These are phyloP conservation scores for Limnodromus scolopaceus DNA, from an alignment of 2,797 vertebrate genomes.

Conservation along the genomic window DNA sequence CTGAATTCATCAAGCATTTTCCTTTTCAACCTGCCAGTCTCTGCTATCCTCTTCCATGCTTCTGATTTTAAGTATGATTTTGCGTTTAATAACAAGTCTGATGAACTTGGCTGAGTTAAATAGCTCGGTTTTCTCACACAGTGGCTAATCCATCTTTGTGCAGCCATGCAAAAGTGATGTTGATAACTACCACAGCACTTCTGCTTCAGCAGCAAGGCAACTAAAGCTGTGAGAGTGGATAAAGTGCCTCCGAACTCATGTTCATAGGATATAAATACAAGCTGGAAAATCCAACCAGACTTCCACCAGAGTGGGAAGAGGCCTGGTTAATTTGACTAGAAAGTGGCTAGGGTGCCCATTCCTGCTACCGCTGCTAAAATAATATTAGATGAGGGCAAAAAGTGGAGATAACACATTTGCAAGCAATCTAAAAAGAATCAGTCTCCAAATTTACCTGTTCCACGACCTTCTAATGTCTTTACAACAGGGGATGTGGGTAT, in stretches of 20 bases:
- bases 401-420: neutral
- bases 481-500: slow-evolving; percentile 39
- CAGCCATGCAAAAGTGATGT: neutral
- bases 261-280: slow-evolving; percentile 36
- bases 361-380: neutral
- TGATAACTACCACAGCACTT: neutral
- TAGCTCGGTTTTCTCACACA: fast-evolving
- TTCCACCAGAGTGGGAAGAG: slow-evolving; percentile 6
- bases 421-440: neutral
- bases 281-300: slow-evolving; percentile 13
- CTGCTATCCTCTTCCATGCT: neutral
- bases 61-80: neutral
- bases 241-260: neutral
- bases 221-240: neutral
- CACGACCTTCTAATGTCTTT: neutral
- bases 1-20: neutral
- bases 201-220: neutral
- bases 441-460: slow-evolving; percentile 16
- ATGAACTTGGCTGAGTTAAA: neutral
- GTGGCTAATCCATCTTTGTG: neutral
- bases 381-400: neutral
- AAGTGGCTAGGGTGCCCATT: slow-evolving; percentile 1
- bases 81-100: neutral
- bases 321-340: slow-evolving; percentile 8
- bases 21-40: neutral